phyloP scores from a whole-genome alignment of 1,140 invertebrate genomes.

The Calephelis nemesis region DNA sequence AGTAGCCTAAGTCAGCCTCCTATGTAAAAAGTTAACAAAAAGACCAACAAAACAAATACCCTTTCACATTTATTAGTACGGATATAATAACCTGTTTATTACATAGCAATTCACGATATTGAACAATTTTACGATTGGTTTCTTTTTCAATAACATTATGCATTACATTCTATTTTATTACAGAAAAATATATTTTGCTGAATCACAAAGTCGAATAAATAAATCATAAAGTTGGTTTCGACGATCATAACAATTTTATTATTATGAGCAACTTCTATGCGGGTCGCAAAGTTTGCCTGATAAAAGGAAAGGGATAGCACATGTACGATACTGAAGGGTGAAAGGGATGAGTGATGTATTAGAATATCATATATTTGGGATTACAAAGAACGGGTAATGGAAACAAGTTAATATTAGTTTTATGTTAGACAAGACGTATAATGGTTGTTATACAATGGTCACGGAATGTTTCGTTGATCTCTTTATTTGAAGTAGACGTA shows the following conservation, averaged over 20 bases:
- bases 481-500: not conserved
- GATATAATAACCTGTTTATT: too few relatives aligned
- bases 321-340: not conserved
- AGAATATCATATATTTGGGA: conserved; percentile 19
- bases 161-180: conserved; percentile 41
- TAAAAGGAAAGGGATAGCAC: conserved; percentile 25
- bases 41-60: too few relatives aligned
- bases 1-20: too few relatives aligned
- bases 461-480: not conserved
- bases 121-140: conserved; percentile 31
- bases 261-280: conserved; percentile 47
- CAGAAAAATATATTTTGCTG: conserved; percentile 40
- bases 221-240: conserved; percentile 55
- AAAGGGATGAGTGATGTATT: not conserved
- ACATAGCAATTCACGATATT: not conserved
- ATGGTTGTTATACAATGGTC: not conserved
- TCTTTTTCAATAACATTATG: conserved; percentile 38
- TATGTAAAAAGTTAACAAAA: too few relatives aligned
- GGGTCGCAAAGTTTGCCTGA: conserved; percentile 39
- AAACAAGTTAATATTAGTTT: conserved; percentile 8
- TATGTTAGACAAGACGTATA: conserved; percentile 6
- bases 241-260: conserved; percentile 64
- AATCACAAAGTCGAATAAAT: conserved; percentile 52
- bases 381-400: not conserved
- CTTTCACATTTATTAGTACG: too few relatives aligned